phyloP scores from a whole-genome alignment of 2,797 vertebrate species.

The Babyrousa celebensis region DNA sequence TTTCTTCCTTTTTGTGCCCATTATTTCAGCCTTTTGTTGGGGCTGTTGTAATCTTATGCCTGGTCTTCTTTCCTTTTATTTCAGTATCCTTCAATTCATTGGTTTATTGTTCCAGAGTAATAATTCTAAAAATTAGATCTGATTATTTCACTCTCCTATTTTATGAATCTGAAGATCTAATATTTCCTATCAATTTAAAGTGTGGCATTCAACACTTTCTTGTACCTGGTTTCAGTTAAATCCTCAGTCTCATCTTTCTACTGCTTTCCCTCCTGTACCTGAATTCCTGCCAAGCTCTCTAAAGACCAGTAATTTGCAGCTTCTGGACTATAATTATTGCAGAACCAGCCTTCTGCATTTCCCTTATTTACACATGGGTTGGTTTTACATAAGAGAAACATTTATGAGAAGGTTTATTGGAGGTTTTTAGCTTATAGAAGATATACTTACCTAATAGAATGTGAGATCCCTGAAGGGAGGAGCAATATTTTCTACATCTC shows the following conservation, averaged over 20 bases:
- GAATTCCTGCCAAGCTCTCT: background rate
- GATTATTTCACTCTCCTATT: slow-evolving; percentile 19
- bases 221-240: slow-evolving; percentile 24
- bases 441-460: background rate
- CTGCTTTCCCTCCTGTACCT: background rate
- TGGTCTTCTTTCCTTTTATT: background rate
- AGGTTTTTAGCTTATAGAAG: background rate
- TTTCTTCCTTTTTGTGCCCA: background rate
- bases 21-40: slow-evolving; percentile 3
- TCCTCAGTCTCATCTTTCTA: background rate
- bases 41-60: background rate
- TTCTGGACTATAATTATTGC: background rate
- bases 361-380: background rate
- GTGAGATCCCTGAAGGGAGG: background rate
- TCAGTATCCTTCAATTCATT: background rate
- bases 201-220: background rate
- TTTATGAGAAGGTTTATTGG: background rate
- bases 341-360: background rate
- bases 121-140: slow-evolving; percentile 56
- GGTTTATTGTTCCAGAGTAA: background rate
- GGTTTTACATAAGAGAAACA: slow-evolving; percentile 3
- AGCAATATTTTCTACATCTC: background rate
- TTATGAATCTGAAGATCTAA: background rate
- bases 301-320: background rate
- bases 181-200: slow-evolving; percentile 66